Base-by-base conservation (phyloP, 2,888 invertebrate genomes). In the Campoletis raptor region DNA sequence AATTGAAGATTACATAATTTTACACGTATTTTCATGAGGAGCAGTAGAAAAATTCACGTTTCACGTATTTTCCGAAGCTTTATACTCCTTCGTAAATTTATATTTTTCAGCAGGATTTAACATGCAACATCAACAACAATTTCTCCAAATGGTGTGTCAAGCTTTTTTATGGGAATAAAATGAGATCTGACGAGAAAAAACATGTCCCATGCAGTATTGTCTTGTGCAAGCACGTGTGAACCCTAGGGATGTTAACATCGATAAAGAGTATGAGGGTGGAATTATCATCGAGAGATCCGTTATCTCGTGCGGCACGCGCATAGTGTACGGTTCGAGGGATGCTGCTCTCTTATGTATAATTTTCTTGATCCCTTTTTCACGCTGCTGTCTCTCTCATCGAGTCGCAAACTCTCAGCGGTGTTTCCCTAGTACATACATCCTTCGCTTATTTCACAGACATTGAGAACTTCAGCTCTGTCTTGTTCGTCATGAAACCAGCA, bases 221-320 rank as follows among this genome's bases (percentile, higher is more conserved):
- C 36, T 30, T 9, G 30, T 57, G 30, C 42, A 54, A 37, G 45
- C 48, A 73, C 64, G 37, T 57, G 40, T 30, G 21, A 81, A 66
- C 57, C 61, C 61, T 15, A 10, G 66, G 42, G 78, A 52, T 78
- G 10, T 82, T 21, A 69, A 61, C 76, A 91, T 90, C 89, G 66
- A 77, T 30, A 42, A 69, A 57, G 69, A 70, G 79, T 54, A 40
- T 57, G 48, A n/a, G 69, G 69, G 52, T 90, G 91, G 92, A 91
- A 93, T 93, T 93, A 92, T 93, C 91, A 93, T 92, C 92, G 90
- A 87, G 91, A 93, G 94, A 94, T 94, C 91, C 90, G 93, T 92
- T 93, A 94, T 94, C 94, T 93, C 91, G 90, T 92, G 91, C 92
- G 91, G 92, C 93, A 93, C 93, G 92, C 92, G 93, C 88, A 90